These are phyloP conservation scores for Achatina immaculata DNA, from an alignment of 1,140 invertebrate genomes.

Conservation along the genomic window DNA sequence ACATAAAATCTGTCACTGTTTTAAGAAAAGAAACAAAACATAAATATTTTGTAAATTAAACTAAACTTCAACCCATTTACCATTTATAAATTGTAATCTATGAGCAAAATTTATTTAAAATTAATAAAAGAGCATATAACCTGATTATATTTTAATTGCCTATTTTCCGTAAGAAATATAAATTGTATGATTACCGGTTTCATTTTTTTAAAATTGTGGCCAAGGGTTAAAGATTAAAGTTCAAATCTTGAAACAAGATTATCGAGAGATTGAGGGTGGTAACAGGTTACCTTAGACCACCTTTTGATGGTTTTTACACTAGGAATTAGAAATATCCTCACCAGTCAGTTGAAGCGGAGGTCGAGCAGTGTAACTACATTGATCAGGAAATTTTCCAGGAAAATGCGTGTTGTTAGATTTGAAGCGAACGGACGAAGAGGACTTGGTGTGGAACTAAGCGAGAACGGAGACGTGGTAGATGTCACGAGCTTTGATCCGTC, in stretches of 20 bases:
- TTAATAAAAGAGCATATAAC: no score
- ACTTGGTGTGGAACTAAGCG: conserved; percentile 55
- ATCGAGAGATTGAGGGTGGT: not conserved
- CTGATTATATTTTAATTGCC: no score
- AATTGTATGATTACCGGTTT: not conserved
- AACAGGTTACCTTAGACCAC: no score
- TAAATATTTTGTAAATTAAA: not conserved
- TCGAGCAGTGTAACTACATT: not conserved
- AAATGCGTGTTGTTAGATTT: conserved; percentile 65
- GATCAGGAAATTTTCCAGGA: conserved; percentile 4
- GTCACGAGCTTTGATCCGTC: conserved; percentile 49
- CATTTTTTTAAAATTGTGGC: not conserved
- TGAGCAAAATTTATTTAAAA: no score
- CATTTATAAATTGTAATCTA: no score
- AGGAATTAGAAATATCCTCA: no score
- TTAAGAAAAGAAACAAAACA: not conserved
- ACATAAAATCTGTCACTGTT: not conserved
- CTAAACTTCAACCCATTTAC: no score
- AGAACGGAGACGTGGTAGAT: conserved; percentile 61
- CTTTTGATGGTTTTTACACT: no score
- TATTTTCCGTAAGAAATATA: no score
- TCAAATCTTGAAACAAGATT: no score
- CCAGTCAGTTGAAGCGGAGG: no score
- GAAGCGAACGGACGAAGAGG: conserved; percentile 40
- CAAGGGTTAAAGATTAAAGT: not conserved